Conservation (phyloP, 2,888 invertebrate species). For the Drosophila melanosoma region DNA sequence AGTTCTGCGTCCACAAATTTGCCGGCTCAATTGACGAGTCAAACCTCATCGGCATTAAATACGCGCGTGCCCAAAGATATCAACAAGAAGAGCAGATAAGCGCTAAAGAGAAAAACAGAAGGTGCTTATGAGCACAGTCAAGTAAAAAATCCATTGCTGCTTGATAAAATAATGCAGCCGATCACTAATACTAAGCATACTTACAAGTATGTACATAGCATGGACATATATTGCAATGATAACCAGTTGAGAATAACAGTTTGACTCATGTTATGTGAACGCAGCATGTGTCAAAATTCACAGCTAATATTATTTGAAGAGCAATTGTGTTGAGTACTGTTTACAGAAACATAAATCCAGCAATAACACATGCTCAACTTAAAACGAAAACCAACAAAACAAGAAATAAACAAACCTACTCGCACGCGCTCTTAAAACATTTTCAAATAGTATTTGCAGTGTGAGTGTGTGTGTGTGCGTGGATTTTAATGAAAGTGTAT, state of each 20-base stretch:
- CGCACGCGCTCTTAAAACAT: constrained; percentile 18
- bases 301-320: constrained; percentile 24
- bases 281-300: constrained; percentile 28
- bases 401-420: constrained; percentile 3
- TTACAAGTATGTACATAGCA: neutral
- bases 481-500: constrained; percentile 41
- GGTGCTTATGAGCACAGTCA: neutral
- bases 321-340: constrained; percentile 26
- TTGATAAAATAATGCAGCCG: constrained; percentile 5
- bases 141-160: neutral
- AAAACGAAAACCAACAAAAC: constrained; percentile 31
- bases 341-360: constrained; percentile 33
- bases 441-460: constrained; percentile 24
- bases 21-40: constrained; percentile 32
- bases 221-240: neutral
- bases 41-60: constrained; percentile 33
- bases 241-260: constrained; percentile 9
- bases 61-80: constrained; percentile 37
- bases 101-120: constrained; percentile 9
- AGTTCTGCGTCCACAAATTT: neutral
- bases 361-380: constrained; percentile 40
- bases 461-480: constrained; percentile 2
- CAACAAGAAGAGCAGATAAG: constrained; percentile 22
- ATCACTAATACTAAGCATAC: neutral
- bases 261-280: constrained; percentile 12